phyloP scores from a whole-genome alignment of 2,797 vertebrate species.

The Galaxias olidus region DNA sequence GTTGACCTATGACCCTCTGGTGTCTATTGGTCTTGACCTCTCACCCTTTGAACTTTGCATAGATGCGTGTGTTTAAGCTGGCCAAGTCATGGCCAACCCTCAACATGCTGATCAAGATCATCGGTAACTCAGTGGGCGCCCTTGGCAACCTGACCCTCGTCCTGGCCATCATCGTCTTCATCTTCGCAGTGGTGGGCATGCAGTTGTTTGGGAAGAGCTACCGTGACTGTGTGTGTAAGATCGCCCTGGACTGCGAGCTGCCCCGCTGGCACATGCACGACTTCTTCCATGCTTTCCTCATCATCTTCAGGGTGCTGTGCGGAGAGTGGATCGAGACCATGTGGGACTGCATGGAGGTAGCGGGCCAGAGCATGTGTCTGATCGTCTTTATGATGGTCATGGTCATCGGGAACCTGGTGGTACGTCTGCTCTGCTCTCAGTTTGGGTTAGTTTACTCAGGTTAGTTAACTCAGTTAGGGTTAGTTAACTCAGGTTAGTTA shows the following conservation, averaged over 20 bases:
- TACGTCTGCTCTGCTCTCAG: conserved; percentile 75
- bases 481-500: too few species aligned
- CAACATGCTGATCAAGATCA: conserved; percentile 97
- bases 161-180: conserved; percentile 94
- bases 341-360: conserved; percentile 97
- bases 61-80: conserved; percentile 96
- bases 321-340: conserved; percentile 98
- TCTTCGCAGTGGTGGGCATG: conserved; percentile 96
- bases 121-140: conserved; percentile 91
- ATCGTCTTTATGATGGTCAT: conserved; percentile 95
- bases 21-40: conserved; percentile 15
- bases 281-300: conserved; percentile 97
- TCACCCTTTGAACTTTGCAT: conserved; percentile 9
- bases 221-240: conserved; percentile 90
- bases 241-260: conserved; percentile 78
- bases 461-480: too few species aligned
- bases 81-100: conserved; percentile 97
- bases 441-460: too few species aligned
- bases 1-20: too few species aligned
- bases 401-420: conserved; percentile 95
- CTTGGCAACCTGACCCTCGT: conserved; percentile 93
- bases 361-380: conserved; percentile 87
- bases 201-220: conserved; percentile 95
- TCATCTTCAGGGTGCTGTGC: conserved; percentile 92
- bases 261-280: conserved; percentile 97